Evolutionary conservation across 2,888 invertebrate genomes (phyloP), one percentile per base, ranked within the genome.

Genomic region (Philopedon plagiatum): DNA sequence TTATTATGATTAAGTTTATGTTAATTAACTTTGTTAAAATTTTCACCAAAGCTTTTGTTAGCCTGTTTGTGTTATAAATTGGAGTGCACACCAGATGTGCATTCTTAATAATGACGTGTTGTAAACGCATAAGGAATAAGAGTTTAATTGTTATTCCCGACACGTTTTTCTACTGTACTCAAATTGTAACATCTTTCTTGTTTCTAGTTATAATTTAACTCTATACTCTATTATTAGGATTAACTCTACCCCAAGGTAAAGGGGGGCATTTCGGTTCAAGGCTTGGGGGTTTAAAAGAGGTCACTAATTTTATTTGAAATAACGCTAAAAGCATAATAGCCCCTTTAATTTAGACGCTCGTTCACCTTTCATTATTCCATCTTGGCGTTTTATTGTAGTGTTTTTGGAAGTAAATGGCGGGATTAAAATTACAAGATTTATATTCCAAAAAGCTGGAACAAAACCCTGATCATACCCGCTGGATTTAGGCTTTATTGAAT

Each of bases 1-100:
- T 46, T 46, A 41, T 46, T 62, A 63, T 63, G 63, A 63, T 63
- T 63, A 51, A 49, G 62, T 49, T 49, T 46, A 49, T 49, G 34
- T 62, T 49, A 62, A 62, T 62, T 49, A 63, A 51, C 37, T 51
- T 46, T 46, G 9, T 46, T 46, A 46, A 46, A 46, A 19, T 21
- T 21, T 49, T 26, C 34, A n/a, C 19, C 18, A 15, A 44, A 34
- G 18, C 34, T 49, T 34, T 63, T 37, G 46, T 62, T 62, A 62
- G 29, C 29, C 34, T 62, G 29, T 62, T 62, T 46, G 62, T 62
- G 34, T 34, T 49, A 62, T 41, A 49, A 62, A 62, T 49, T 62
- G 32, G 29, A 63, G 37, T 51, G 63, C 63, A 51, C 29, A 63
- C 51, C 13, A 23, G 13, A 34, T 21, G 34, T 62, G 62, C 62